These are phyloP conservation scores for Bovichtus variegatus DNA, from an alignment of 2,797 vertebrate species.

Conservation along the genomic window DNA sequence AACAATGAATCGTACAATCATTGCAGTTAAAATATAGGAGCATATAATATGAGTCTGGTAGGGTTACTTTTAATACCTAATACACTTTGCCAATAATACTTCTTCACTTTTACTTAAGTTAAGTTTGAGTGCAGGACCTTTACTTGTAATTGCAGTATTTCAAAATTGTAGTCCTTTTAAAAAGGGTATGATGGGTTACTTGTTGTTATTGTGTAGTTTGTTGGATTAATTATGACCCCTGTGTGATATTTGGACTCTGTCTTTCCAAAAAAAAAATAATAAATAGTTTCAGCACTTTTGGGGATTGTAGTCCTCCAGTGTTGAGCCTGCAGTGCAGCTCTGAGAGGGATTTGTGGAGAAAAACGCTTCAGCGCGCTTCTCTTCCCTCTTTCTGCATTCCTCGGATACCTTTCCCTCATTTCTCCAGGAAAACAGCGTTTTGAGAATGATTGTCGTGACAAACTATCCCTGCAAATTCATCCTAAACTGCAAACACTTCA, in stretches of 20 bases:
- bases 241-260: constrained; percentile 2
- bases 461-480: background rate
- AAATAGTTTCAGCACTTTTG: constrained; percentile 4
- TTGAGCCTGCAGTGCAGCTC: constrained; percentile 32
- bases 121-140: background rate
- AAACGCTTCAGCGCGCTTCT: constrained; percentile 51
- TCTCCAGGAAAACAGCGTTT: constrained; percentile 41
- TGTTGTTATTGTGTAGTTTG: background rate
- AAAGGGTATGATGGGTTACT: no score
- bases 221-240: constrained; percentile 2
- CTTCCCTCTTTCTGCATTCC: constrained; percentile 80
- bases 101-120: background rate
- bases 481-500: background rate
- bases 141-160: background rate
- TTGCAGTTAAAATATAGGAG: background rate
- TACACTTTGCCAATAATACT: background rate
- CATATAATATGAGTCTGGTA: background rate
- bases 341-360: constrained; percentile 67
- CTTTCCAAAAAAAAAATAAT: no score
- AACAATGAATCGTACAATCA: background rate
- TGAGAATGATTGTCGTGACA: background rate
- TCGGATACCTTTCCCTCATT: constrained; percentile 63
- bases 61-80: background rate
- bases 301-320: constrained; percentile 3
- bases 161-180: background rate